A percentile compares a stretch with the other conserved stretches of the same genome.
Evolutionary conservation across 2,888 invertebrate genomes (phyloP).

Genomic region (Branchinecta sandiegonensis): DNA sequence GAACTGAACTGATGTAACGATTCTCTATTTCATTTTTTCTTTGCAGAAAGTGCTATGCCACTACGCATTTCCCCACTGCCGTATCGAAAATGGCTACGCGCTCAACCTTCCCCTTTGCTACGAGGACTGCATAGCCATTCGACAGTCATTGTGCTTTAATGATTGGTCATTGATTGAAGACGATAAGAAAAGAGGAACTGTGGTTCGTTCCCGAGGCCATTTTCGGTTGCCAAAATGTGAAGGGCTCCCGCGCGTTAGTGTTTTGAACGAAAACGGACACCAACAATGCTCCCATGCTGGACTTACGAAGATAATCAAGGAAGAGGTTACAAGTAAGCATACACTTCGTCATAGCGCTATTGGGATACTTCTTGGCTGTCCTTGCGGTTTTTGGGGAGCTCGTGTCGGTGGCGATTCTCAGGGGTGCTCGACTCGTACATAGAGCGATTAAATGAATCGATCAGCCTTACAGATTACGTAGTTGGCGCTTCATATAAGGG

Average conservation of each 20-base stretch:
- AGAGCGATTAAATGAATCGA: too few species aligned
- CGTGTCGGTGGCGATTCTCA: too few species aligned
- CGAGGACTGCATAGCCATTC: conserved; percentile 84
- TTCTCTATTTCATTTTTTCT: conserved; percentile 22
- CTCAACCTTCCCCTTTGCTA: conserved; percentile 66
- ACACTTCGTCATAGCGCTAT: too few species aligned
- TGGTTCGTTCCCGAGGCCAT: conserved; percentile 64
- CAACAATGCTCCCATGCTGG: conserved; percentile 67
- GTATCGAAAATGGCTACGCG: conserved; percentile 45
- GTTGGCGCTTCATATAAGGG: too few species aligned
- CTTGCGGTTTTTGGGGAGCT: too few species aligned
- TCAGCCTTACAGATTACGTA: too few species aligned
- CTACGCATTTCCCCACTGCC: conserved; percentile 80
- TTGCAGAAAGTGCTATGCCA: conserved; percentile 65
- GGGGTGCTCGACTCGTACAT: too few species aligned
- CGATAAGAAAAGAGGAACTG: conserved; percentile 61
- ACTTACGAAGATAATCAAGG: conserved; percentile 62
- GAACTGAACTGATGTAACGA: too few species aligned
- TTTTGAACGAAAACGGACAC: conserved; percentile 37
- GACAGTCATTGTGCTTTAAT: conserved; percentile 76
- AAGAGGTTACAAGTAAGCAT: conserved; percentile 59
- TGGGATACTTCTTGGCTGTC: too few species aligned
- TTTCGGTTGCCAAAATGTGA: conserved; percentile 78
- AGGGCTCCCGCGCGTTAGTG: conserved; percentile 50
- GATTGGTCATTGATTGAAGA: conserved; percentile 85